Conservation (phyloP, 2,888 invertebrate genomes). For the Drosophila paucipuncta region DNA sequence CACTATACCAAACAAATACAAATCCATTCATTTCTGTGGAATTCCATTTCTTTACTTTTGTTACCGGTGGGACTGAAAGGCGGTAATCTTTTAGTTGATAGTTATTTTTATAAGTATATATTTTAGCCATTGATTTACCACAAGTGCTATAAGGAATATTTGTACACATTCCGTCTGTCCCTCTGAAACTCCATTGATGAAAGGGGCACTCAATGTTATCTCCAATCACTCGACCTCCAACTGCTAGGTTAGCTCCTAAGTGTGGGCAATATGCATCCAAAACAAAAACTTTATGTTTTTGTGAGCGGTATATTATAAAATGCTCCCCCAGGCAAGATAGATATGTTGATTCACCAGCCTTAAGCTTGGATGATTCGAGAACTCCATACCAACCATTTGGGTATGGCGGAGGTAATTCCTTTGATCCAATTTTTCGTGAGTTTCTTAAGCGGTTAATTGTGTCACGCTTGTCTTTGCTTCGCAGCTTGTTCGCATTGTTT, state of each 20-base stretch:
- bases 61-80: constrained; percentile 89
- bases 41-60: constrained; percentile 90
- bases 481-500: constrained; percentile 11
- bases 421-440: constrained; percentile 87
- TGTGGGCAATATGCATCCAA: constrained; percentile 96
- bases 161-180: constrained; percentile 90
- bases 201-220: constrained; percentile 95
- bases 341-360: constrained; percentile 86
- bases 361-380: constrained; percentile 89
- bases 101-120: background rate
- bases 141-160: constrained; percentile 90
- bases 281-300: constrained; percentile 88
- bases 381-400: constrained; percentile 96
- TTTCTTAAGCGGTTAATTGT: constrained; percentile 86
- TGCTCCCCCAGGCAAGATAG: constrained; percentile 90
- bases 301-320: constrained; percentile 90
- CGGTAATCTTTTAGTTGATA: background rate
- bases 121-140: constrained; percentile 70
- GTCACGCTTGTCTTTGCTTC: constrained; percentile 53
- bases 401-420: constrained; percentile 91
- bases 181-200: constrained; percentile 94
- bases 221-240: constrained; percentile 91
- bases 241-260: constrained; percentile 93
- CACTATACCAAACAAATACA: constrained; percentile 94
- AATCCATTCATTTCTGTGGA: constrained; percentile 90